Evolutionary conservation across 2,797 vertebrate species (phyloP).

Genomic region (Pseudochromis fuscus): DNA sequence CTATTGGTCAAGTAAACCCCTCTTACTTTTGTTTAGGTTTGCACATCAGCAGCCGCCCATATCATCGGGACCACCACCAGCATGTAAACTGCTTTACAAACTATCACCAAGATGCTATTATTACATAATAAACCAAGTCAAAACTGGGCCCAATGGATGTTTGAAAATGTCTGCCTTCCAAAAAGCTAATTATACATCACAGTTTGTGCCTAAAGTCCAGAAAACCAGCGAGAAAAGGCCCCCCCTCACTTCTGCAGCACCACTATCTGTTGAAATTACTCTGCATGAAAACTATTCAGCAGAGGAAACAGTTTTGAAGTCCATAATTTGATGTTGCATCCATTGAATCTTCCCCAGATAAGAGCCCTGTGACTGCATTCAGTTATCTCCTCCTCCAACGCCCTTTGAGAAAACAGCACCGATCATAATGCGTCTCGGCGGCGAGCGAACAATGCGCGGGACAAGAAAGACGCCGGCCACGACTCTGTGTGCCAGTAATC

Average conservation of each 20-base stretch:
- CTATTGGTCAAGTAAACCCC: background rate
- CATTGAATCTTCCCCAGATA: conserved; percentile 26
- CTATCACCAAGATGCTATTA: background rate
- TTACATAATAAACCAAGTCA: background rate
- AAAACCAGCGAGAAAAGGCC: background rate
- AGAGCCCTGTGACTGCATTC: conserved; percentile 24
- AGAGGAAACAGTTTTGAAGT: conserved; percentile 9
- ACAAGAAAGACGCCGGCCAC: conserved; percentile 45
- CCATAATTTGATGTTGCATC: conserved; percentile 37
- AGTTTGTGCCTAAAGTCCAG: background rate
- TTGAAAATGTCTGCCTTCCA: conserved; percentile 7
- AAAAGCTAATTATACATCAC: background rate
- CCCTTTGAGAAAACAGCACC: conserved; percentile 37
- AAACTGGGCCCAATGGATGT: background rate
- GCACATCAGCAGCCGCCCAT: background rate
- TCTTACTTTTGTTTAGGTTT: background rate
- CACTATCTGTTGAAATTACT: background rate
- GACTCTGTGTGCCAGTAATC: conserved; percentile 75
- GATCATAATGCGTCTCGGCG: conserved; percentile 44
- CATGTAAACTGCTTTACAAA: background rate
- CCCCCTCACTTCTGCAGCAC: background rate
- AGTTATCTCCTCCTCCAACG: conserved; percentile 38
- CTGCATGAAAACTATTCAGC: background rate
- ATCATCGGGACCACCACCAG: background rate
- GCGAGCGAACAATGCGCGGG: conserved; percentile 39